phyloP scores from a whole-genome alignment of 2,113 vertebrate genomes.

The Sminthopsis crassicaudata region DNA sequence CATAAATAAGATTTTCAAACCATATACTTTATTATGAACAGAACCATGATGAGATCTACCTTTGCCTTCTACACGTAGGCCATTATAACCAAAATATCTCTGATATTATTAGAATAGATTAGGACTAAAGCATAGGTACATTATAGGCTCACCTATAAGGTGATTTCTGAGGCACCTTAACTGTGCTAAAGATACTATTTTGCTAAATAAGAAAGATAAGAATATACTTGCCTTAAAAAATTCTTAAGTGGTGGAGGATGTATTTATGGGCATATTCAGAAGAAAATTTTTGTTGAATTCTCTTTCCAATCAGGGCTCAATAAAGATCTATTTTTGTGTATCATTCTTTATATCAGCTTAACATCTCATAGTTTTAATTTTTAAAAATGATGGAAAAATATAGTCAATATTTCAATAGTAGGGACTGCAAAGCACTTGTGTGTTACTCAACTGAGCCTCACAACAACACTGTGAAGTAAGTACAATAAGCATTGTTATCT shows the following conservation, averaged over 20 bases:
- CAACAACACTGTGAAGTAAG: not conserved
- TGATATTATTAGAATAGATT: not conserved
- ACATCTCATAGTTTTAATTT: not conserved
- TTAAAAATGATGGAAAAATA: not conserved
- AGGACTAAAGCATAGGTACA: not conserved
- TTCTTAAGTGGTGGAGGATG: not conserved
- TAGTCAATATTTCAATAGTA: not conserved
- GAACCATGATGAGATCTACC: not conserved
- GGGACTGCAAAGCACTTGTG: not conserved
- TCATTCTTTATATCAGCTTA: not conserved
- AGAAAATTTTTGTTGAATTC: slow-evolving; percentile 42
- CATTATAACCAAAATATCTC: not conserved
- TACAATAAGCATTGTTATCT: not conserved
- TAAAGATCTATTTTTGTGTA: not conserved
- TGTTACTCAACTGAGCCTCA: not conserved
- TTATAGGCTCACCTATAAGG: not conserved
- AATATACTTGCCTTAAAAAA: not conserved
- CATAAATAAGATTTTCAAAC: not conserved
- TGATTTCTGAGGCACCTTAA: not conserved
- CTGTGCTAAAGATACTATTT: not conserved
- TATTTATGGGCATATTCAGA: not conserved
- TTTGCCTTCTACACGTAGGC: not conserved
- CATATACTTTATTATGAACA: not conserved
- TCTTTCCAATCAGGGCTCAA: not conserved
- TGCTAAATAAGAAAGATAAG: not conserved